Base-by-base conservation (phyloP, 2,113 vertebrate genomes). In the Phalacrocorax carbo region DNA sequence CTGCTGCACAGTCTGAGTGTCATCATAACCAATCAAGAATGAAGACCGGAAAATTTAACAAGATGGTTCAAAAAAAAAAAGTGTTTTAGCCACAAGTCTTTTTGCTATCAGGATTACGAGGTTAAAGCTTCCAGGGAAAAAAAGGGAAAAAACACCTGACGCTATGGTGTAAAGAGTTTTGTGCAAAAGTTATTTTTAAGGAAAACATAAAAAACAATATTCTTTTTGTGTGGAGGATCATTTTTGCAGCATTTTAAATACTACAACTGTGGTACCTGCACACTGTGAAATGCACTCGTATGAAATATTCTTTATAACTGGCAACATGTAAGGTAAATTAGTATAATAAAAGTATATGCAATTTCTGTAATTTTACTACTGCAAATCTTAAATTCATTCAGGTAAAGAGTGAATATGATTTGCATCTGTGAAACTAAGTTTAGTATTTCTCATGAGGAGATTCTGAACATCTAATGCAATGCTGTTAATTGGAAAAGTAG, bases 401-500 rank as follows among this genome's bases (percentile, higher is more conserved):
- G 29, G n/a, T 65, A 65, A 49, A 84, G 30, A 77, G 21, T 27
- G 15, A 92, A 61, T 62, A 23, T 26, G 13, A 88, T 96, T 92
- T 93, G n/a, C 54, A n/a, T 10, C 71, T 80, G 44, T 81, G 62
- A 86, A 95, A 88, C 46, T 58, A 52, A 71, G 29, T 57, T 95
- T 34, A 38, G 44, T n/a, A 61, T 86, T 96, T 91, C 58, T 90
- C 82, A 15, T 9, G 55, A 92, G 55, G 46, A 88, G 68, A 62
- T 57, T 29, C 60, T 75, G 60, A 91, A 82, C 13, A 38, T 62
- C 51, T 94, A 73, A 88, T 46, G 38, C 9, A 86, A 92, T 80
- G 36, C 48, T 66, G 42, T 78, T 94, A 86, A 90, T 64, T 88
- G 82, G 80, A 93, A 93, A 93, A 93, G 36, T 14, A 73, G 64